Conservation (phyloP, 2,888 invertebrate genomes). For the Phytoseiulus persimilis region DNA sequence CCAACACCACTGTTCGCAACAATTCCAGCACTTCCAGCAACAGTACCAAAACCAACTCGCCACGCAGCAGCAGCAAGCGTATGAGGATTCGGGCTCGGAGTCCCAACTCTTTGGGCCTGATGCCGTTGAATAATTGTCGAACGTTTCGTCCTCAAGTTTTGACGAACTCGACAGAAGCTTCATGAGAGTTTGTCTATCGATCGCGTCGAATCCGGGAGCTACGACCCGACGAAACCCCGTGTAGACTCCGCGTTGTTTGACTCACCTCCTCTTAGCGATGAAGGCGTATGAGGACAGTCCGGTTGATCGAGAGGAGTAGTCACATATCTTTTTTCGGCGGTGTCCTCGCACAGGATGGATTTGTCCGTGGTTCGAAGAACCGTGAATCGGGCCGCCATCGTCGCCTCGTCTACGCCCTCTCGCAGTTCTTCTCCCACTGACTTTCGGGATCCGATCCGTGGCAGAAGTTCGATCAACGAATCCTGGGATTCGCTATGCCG, state of each 20-base stretch:
- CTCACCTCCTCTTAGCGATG: not conserved
- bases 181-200: too few species aligned
- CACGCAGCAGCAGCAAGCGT: not conserved
- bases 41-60: not conserved
- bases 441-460: not conserved
- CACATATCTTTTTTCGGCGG: conserved; percentile 28
- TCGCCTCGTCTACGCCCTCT: not conserved
- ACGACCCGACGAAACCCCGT: too few species aligned
- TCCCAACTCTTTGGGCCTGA: too few species aligned
- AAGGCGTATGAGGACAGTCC: not conserved
- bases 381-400: conserved; percentile 30
- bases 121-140: too few species aligned
- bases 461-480: not conserved
- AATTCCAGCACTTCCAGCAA: not conserved
- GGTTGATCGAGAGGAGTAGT: not conserved
- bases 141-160: too few species aligned
- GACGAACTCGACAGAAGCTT: too few species aligned
- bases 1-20: not conserved
- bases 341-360: conserved; percentile 27
- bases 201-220: too few species aligned
- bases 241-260: not conserved
- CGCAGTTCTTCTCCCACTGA: not conserved
- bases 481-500: not conserved
- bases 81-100: too few species aligned
- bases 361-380: conserved; percentile 33